Evolutionary conservation across 2,113 vertebrate genomes (phyloP), one percentile per base, ranked within the genome.

Genomic region (Grantiella picta): DNA sequence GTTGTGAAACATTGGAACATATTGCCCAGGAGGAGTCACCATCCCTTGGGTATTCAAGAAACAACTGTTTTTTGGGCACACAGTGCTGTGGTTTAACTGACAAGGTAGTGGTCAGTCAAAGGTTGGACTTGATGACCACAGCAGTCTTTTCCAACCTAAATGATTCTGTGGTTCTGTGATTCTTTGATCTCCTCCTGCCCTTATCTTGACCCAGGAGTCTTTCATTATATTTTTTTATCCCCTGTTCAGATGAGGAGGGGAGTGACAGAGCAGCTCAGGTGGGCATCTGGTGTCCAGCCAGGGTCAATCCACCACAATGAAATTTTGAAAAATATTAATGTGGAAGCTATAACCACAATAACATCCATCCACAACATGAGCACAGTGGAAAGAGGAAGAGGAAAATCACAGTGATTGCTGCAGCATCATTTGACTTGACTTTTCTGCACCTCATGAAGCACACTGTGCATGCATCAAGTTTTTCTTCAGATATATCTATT

Each of bases 71-170:
- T n/a, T n/a, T n/a, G n/a, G 20, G 20, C 28, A 52, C 7, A 25
- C 11, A 17, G 24, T 35, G 40, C 14, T 61, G 17, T 9, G 21
- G 11, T 40, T 82, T 31, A 31, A n/a, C 12, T 60, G 16, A 7
- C 53, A 59, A 47, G 20, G 16, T 53, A 8, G 21, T 53, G 54
- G 31, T 54, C 13, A 12, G 9, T 17, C 16, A 68, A 33, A 54
- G 16, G 38, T 1, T 61, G 53, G 14, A 40, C 24, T 53, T 0
- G 0, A 53, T 10, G 20, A n/a, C 27, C 21, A 35, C 31, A n/a
- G 9, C 8, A 29, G 2, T 22, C 5, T 68, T 53, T 68, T 61
- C n/a, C 17, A 35, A 2, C 14, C 2, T n/a, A 38, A 82, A 40
- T 21, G 2, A 10, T 35, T 68, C 29, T 33, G 21, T 25, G 5